Base-by-base conservation (phyloP, 1,140 invertebrate genomes). In the Rhopalosiphum padi region DNA sequence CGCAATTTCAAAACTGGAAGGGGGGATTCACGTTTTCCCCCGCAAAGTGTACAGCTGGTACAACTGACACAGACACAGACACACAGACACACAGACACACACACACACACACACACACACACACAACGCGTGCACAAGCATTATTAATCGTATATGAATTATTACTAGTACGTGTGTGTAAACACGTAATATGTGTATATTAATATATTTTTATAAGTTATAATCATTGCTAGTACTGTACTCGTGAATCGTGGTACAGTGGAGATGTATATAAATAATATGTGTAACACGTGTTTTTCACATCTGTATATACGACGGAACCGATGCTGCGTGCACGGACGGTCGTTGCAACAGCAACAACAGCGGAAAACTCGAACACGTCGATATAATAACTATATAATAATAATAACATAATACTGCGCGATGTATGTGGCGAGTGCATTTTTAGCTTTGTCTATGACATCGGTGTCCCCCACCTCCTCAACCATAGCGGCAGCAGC, bases 361-460 rank as follows among this genome's bases (percentile, higher is more conserved):
- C 60, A 77, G 4, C 15, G 60, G 60, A 77, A 77, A 77, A n/a
- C 60, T 77, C 60, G 60, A 77, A 35, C 30, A 77, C 60, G 15
- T 77, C 60, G 60, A 77, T 77, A 77, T 77, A 77, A 77, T 77
- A 77, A 77, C 60, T 77, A 77, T 77, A n/a, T 77, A 68, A 68
- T 68, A 68, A 68, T 68, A 68, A 30, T 68, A 68, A 68, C n/a
- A 77, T 77, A n/a, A 77, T 77, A 77, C n/a, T n/a, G 30, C 15
- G 60, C 15, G 60, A 83, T 41, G 82, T 41, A 43, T 46, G 46
- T 30, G 48, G 46, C 48, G n/a, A 35, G 87, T 89, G 87, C 87
- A 89, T 53, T 89, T 89, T 89, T 89, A 89, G 87, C 87, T 53
- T 48, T 87, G 43, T 86, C 43, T 48, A 53, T 15, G n/a, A 87